Evolutionary conservation across 1,140 invertebrate genomes (phyloP), one percentile per base, ranked within the genome.

Genomic region (Drosophila kepulauana): DNA sequence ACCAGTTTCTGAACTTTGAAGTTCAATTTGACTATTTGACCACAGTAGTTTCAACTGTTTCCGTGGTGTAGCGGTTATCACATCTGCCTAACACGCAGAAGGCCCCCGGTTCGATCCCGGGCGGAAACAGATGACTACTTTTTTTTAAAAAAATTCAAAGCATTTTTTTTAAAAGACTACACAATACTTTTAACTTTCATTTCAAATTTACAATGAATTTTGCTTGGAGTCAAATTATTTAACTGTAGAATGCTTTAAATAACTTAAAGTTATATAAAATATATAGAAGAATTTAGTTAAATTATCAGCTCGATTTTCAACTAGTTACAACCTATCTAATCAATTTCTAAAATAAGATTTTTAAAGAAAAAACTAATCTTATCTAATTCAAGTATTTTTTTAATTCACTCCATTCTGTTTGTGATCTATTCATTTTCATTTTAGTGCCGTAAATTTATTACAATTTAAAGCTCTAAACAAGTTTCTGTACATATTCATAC

Each of bases 11-110:
- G 13, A 10, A 25, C 7, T 49, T 61, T 49, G 25, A 45, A 10
- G 20, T 30, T 2, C 5, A 62, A 1, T 7, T 56, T 0, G 43
- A 5, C 74, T 79, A 63, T 71, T 69, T n/a, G 5, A 51, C 11
- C 45, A 25, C 2, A 0, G 0, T 7, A 5, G 10, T 57, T 68
- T 46, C 75, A 75, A 51, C 59, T 73, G 62, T 81, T 76, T 77
- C 74, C 69, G 72, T 75, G 72, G 72, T 73, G 62, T 73, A 67
- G 91, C 91, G 91, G 91, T 92, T 92, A 92, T 92, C 91, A 92
- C 91, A 92, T 92, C 91, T 92, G 91, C 91, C 91, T 92, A 92
- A 92, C 91, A 92, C 72, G 82, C 91, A 80, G 91, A 91, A 91
- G 92, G 90, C 89, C 91, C 91, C 92, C 91, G 91, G 91, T 92